phyloP scores from a whole-genome alignment of 1,140 invertebrate species.

The Catajapyx aquilonaris region DNA sequence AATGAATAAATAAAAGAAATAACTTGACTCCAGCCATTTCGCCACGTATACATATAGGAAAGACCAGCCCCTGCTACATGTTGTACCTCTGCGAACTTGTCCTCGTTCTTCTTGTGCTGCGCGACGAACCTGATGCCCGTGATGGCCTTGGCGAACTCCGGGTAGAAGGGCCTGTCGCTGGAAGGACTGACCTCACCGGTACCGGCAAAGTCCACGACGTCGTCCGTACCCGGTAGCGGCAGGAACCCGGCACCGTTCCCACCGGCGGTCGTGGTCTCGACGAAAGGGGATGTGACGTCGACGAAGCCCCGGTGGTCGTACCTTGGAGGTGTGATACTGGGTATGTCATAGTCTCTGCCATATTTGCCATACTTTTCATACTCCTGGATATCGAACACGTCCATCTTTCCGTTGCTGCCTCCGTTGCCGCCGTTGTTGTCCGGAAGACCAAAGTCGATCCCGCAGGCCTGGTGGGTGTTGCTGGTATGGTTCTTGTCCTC shows the following conservation, averaged over 20 bases:
- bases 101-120: constrained; percentile 82
- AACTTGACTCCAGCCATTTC: too few species aligned
- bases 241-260: constrained; percentile 19
- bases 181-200: constrained; percentile 47
- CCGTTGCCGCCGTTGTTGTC: constrained; percentile 1
- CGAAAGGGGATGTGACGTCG: constrained; percentile 42
- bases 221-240: constrained; percentile 11
- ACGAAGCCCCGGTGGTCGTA: constrained; percentile 42
- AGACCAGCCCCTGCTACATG: too few species aligned
- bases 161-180: constrained; percentile 44
- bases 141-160: constrained; percentile 51
- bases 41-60: too few species aligned
- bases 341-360: constrained; percentile 19
- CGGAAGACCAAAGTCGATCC: constrained; percentile 2
- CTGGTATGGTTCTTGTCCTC: too few species aligned
- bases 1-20: constrained; percentile 3
- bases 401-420: constrained; percentile 7
- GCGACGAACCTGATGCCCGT: constrained; percentile 79
- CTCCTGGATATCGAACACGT: constrained; percentile 31
- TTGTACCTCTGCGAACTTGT: constrained; percentile 83
- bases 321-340: constrained; percentile 31
- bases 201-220: constrained; percentile 14
- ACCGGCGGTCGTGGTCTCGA: constrained; percentile 38
- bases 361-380: constrained; percentile 37
- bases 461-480: constrained; percentile 4